A percentile compares a stretch with the other conserved stretches of the same genome.
Evolutionary conservation across 2,888 invertebrate genomes (phyloP).

Genomic region (Leucophenga maculata): DNA sequence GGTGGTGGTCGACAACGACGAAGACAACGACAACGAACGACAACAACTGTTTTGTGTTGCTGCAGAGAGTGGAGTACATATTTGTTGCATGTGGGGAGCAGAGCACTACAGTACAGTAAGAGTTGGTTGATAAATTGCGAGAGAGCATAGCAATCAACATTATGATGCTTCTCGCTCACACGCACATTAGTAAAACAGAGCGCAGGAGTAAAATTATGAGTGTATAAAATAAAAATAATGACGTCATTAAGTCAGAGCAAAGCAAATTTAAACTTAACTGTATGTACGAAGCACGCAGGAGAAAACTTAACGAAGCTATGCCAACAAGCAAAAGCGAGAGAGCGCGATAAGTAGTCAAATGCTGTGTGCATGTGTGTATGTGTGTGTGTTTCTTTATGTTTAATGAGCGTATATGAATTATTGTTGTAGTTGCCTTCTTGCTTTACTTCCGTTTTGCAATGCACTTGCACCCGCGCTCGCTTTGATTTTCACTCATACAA

Average conservation of each 20-base stretch:
- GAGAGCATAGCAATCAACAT: too few species aligned
- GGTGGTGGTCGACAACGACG: too few species aligned
- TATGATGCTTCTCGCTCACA: too few species aligned
- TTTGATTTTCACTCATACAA: not conserved
- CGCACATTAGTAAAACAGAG: not conserved
- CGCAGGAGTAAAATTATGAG: constrained; percentile 26
- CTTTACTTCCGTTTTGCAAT: not conserved
- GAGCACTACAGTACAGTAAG: not conserved
- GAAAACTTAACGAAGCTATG: constrained; percentile 1
- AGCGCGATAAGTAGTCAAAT: not conserved
- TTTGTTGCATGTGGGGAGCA: not conserved
- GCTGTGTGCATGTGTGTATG: not conserved
- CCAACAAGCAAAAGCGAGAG: not conserved
- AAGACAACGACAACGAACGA: too few species aligned
- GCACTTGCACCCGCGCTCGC: not conserved
- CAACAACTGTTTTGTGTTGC: not conserved
- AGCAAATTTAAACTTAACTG: not conserved
- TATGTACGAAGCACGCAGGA: not conserved
- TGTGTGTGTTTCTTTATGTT: not conserved
- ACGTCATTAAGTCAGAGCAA: constrained; percentile 63
- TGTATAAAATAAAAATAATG: constrained; percentile 62
- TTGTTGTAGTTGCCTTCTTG: not conserved
- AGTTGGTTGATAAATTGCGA: not conserved
- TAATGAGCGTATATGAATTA: not conserved
- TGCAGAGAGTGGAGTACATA: not conserved